Evolutionary conservation across 2,113 vertebrate genomes (phyloP), one percentile per base, ranked within the genome.

Genomic region (Sinosuthora webbiana): DNA sequence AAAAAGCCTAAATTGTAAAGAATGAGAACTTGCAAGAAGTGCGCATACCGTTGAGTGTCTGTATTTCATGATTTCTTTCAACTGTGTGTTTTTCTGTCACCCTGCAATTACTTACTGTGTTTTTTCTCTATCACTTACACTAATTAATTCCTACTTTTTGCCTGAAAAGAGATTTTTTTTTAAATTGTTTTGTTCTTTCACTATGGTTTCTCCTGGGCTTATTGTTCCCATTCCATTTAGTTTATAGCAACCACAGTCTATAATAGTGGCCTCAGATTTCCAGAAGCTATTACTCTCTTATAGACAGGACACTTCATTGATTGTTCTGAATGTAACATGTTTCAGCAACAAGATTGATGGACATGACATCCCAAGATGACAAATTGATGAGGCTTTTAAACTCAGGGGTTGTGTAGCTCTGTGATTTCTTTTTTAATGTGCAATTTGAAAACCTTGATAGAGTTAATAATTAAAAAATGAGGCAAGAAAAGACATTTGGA

Each of bases 301-400:
- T 28, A 85, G 80, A 82, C 77, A 91, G 80, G 89, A 73, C 64
- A 78, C 23, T 77, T 95, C 83, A 96, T 96, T 97, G 96, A 96
- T 95, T 94, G 65, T 75, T 95, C 89, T 95, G 87, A 87, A 82
- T 23, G 53, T 52, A 84, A 83, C 67, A 59, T 95, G 52, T 89
- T 96, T 92, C 77, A 89, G 67, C 10, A 24, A 47, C 47, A 91
- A 91, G 80, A 93, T 12, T 94, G 92, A 95, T 93, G 64, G 79
- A 63, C 42, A 14, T 55, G 63, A 91, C 94, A 91, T 94, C 87
- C 81, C 79, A 90, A 73, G 74, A 75, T 2, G 39, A 82, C 82
- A 92, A 57, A 90, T 25, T 74, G 65, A 62, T 7, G 31, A 88
- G 16, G 67, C 41, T 88, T 95, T 96, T 91, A 90, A 91, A 67